These are phyloP conservation scores for Dugesia japonica DNA, from an alignment of 2,888 invertebrate species.

Conservation along the genomic window DNA sequence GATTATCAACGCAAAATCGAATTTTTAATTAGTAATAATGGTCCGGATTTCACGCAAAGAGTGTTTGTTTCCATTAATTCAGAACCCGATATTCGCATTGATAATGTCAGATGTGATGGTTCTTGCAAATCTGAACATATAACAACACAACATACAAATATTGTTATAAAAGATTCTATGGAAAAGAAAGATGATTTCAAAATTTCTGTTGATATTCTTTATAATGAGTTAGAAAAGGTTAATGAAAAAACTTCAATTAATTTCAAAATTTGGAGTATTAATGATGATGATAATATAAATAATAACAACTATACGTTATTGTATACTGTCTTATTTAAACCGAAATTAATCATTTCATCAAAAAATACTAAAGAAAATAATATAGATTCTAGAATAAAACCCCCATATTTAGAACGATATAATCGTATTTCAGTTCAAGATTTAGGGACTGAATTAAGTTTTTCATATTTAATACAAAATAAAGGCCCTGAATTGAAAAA, in stretches of 20 bases:
- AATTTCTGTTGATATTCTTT: background rate
- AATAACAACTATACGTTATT: background rate
- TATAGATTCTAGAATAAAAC: background rate
- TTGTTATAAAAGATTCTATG: background rate
- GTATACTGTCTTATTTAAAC: background rate
- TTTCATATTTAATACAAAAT: background rate
- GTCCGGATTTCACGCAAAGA: background rate
- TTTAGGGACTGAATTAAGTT: background rate
- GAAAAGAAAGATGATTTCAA: background rate
- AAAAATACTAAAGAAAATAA: constrained; percentile 3
- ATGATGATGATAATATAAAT: background rate
- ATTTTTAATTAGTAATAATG: background rate
- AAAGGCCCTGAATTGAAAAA: constrained; percentile 10
- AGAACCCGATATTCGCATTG: background rate
- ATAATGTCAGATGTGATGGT: background rate
- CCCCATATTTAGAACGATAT: background rate
- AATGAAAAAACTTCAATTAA: background rate
- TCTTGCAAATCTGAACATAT: background rate
- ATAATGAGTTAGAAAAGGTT: background rate
- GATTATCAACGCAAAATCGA: background rate
- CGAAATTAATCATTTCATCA: background rate
- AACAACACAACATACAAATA: background rate
- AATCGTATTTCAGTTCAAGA: background rate
- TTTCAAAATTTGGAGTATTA: background rate
- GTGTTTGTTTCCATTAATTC: background rate